These are phyloP conservation scores for Hydra vulgaris DNA, from an alignment of 30 jellyfish, hydroid and myxozoan genomes.

Conservation along the genomic window DNA sequence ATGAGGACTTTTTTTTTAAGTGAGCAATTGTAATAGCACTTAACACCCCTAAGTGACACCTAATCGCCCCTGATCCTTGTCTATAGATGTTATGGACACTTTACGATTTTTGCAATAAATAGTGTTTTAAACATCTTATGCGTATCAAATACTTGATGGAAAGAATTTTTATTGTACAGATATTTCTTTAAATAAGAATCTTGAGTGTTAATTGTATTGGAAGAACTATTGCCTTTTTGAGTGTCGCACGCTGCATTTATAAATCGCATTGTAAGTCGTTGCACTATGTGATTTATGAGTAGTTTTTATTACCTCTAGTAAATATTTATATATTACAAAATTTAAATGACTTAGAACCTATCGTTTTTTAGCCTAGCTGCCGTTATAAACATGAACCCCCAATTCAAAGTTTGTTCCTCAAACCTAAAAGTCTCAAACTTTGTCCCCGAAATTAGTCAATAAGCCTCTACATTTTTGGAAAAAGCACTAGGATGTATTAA, in stretches of 20 bases:
- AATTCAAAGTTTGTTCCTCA: no score
- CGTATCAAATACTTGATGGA: background rate
- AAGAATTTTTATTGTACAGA: background rate
- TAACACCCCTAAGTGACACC: background rate
- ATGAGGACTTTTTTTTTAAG: background rate
- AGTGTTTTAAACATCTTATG: background rate
- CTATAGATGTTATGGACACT: background rate
- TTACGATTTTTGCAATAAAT: background rate
- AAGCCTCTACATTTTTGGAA: no score
- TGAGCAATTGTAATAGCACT: background rate
- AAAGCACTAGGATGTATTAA: no score
- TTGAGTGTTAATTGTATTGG: background rate
- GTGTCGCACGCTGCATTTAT: background rate
- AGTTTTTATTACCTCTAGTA: no score
- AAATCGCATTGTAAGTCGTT: background rate
- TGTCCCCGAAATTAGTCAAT: no score
- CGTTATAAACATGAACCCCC: no score
- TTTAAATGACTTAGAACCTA: no score
- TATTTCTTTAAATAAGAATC: background rate
- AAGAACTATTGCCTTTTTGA: background rate
- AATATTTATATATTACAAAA: no score
- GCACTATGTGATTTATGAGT: background rate
- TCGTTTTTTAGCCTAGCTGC: no score
- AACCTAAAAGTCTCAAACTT: no score
- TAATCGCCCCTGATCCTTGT: no score